Percentiles rank a stretch among this genome's conserved stretches.
Conservation (phyloP, 1,140 invertebrate species). For the Alviniconcha marisindica region DNA sequence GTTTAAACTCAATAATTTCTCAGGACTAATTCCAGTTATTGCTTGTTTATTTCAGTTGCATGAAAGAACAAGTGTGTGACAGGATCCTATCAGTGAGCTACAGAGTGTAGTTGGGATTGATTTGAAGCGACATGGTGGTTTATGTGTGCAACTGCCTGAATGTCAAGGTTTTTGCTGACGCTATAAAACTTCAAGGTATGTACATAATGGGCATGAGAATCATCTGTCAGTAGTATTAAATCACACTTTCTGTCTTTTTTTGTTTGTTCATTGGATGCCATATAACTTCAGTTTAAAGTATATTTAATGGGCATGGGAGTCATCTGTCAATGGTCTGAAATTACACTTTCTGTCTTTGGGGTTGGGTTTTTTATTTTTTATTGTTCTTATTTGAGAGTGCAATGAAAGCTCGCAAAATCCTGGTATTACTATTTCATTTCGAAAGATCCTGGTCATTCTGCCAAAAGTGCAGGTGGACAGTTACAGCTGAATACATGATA, state of each 20-base stretch:
- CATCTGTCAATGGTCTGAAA: neutral
- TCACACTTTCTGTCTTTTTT: neutral
- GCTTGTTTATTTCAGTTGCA: too few species aligned
- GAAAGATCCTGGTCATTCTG: too few species aligned
- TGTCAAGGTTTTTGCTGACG: constrained; percentile 26
- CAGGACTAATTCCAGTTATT: too few species aligned
- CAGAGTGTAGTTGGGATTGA: neutral
- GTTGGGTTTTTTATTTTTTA: neutral
- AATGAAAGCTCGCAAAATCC: too few species aligned
- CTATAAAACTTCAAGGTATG: constrained; percentile 18
- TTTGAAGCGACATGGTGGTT: constrained; percentile 22
- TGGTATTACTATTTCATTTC: too few species aligned
- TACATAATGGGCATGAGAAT: too few species aligned
- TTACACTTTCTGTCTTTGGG: neutral
- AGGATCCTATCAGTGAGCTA: neutral
- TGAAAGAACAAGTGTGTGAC: neutral
- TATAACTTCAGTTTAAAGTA: neutral
- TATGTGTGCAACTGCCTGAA: constrained; percentile 23
- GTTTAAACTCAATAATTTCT: too few species aligned
- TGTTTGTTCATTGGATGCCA: neutral
- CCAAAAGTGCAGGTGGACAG: too few species aligned
- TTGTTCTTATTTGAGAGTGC: too few species aligned
- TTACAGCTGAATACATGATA: too few species aligned
- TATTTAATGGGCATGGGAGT: neutral
- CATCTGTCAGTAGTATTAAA: too few species aligned